Percentiles rank a stretch among this genome's conserved stretches.
Conservation (phyloP, 2,888 invertebrate genomes). For the Seladonia tumulorum region DNA sequence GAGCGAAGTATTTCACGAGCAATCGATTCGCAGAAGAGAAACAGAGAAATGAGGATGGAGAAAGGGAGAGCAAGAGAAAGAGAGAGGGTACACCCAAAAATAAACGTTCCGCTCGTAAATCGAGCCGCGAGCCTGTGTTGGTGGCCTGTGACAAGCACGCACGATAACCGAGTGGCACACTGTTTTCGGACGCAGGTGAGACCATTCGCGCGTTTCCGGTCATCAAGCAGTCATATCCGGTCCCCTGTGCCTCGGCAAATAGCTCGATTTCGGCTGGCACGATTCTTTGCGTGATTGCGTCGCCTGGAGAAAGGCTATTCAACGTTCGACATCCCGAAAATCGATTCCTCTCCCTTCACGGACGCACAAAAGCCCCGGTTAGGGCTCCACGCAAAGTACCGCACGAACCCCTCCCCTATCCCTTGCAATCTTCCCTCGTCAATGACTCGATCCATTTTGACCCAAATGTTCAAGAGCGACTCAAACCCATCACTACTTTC, state of each 20-base stretch:
- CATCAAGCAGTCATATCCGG: constrained; percentile 70
- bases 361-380: not conserved
- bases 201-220: constrained; percentile 71
- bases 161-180: constrained; percentile 49
- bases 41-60: not conserved
- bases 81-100: not conserved
- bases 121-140: not conserved
- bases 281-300: constrained; percentile 42
- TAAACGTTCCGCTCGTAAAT: constrained; percentile 35
- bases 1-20: constrained; percentile 5
- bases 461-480: not conserved
- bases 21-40: not conserved
- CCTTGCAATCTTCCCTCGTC: not conserved
- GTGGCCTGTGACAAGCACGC: constrained; percentile 22
- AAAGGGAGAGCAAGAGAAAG: not conserved
- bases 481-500: not conserved
- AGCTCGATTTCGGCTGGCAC: constrained; percentile 32
- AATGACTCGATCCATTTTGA: not conserved
- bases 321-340: not conserved
- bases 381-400: not conserved
- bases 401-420: not conserved
- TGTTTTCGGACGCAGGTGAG: constrained; percentile 40
- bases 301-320: constrained; percentile 18
- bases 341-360: not conserved
- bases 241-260: constrained; percentile 20